These are phyloP conservation scores for Sminthurides aquaticus DNA, from an alignment of 2,888 invertebrate species.

Conservation along the genomic window DNA sequence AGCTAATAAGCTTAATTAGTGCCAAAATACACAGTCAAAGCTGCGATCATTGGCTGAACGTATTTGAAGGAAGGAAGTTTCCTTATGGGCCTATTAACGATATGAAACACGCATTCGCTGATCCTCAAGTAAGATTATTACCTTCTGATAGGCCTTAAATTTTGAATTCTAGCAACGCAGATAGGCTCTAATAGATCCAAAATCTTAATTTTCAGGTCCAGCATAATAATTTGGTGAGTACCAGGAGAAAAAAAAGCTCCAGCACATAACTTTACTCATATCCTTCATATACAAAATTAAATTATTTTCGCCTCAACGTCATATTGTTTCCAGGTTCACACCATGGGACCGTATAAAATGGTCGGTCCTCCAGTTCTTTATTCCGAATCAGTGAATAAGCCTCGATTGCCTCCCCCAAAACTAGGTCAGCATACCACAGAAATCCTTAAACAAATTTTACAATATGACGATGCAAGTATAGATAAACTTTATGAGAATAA, in stretches of 20 bases:
- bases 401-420: slow-evolving; percentile 68
- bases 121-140: slow-evolving; percentile 84
- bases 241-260: slow-evolving; percentile 44
- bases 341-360: slow-evolving; percentile 62
- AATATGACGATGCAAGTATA: slow-evolving; percentile 58
- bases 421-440: slow-evolving; percentile 81
- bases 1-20: slow-evolving; percentile 59
- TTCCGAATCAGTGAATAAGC: slow-evolving; percentile 62
- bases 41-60: slow-evolving; percentile 64
- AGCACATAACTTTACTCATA: slow-evolving; percentile 65
- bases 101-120: slow-evolving; percentile 74
- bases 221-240: slow-evolving; percentile 30
- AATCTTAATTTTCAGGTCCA: slow-evolving; percentile 26
- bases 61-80: slow-evolving; percentile 67
- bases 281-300: slow-evolving; percentile 51
- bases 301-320: no score
- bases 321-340: slow-evolving; percentile 51
- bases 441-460: slow-evolving; percentile 61
- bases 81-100: slow-evolving; percentile 87
- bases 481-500: slow-evolving; percentile 49
- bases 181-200: no score
- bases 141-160: no score
- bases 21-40: slow-evolving; percentile 58
- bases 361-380: slow-evolving; percentile 82
- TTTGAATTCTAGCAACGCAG: no score